Base-by-base conservation (phyloP, 1,140 invertebrate species). In the Stegodyphus dumicola region DNA sequence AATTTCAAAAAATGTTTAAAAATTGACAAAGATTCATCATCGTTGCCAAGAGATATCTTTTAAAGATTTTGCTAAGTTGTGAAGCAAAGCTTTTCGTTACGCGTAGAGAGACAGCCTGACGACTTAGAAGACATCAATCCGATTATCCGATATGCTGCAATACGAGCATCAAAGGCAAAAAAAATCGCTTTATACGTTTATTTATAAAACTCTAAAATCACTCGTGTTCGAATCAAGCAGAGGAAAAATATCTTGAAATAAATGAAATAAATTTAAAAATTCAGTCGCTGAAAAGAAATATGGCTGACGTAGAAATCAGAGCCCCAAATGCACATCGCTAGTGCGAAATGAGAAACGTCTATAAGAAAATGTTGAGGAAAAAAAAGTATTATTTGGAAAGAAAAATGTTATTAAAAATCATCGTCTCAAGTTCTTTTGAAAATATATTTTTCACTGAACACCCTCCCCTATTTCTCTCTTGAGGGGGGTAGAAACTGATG, bases 391-490 rank as follows among this genome's bases (percentile, higher is more conserved):
- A 69, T 56, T 80, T 83, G 17, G 7, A 48, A 81, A 73, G 73
- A 69, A 81, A 81, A 81, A 81, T 73, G 64, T 73, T 73, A 65
- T 76, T 85, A 67, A 85, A 77, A 85, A 85, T 85, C 81, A 85
- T 85, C 81, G 73, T 85, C 81, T 85, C 81, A 66, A 77, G 71
- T 85, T 85, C 81, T 77, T 85, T 85, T 66, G 56, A 77, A 85
- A 85, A 85, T 85, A 77, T 85, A 76, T 77, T 85, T 83, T 83
- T 83, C 81, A 69, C 71, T 48, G 73, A 33, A 33, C 33, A 33
- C 33, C 15, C 18, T n/a, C 33, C 73, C 70, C 70, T 7, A 17
- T 18, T 18, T 18, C 17, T 67, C 56, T 53, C 9, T 11, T 6
- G 48, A 33, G 71, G 80, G 70, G 53, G 70, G 15, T 52, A 75